Percentiles rank a stretch among this genome's conserved stretches.
Conservation (phyloP, 2,888 invertebrate species). For the Cephonodes hylas region DNA sequence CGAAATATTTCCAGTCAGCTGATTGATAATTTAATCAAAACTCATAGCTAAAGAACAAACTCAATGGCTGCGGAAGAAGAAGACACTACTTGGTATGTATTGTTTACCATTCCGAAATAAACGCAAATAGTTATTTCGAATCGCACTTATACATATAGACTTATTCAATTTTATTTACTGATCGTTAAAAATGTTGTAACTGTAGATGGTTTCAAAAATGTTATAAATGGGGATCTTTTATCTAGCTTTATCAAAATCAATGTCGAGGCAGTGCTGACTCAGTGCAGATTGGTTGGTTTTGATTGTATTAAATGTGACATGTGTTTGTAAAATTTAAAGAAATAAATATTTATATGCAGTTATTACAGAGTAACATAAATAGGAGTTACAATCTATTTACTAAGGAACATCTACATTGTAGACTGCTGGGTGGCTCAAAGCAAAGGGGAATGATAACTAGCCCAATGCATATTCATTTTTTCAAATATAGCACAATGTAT, state of each 20-base stretch:
- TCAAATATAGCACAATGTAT: too few relatives aligned
- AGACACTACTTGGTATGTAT: conserved; percentile 82
- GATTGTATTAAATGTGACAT: not conserved
- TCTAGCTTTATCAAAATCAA: not conserved
- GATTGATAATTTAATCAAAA: not conserved
- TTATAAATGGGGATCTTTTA: not conserved
- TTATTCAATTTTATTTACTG: too few relatives aligned
- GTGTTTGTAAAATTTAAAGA: too few relatives aligned
- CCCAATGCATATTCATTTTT: too few relatives aligned
- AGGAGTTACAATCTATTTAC: too few relatives aligned
- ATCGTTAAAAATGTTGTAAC: not conserved
- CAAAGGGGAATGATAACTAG: too few relatives aligned
- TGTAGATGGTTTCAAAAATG: not conserved
- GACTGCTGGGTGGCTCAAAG: too few relatives aligned
- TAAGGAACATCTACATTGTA: too few relatives aligned
- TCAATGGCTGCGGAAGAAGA: conserved; percentile 82
- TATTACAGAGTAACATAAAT: too few relatives aligned
- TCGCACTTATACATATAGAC: too few relatives aligned
- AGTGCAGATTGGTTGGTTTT: not conserved
- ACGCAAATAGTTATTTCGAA: not conserved
- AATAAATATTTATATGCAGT: too few relatives aligned
- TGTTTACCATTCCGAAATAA: not conserved
- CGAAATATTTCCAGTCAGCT: not conserved
- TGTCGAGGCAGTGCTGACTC: not conserved
- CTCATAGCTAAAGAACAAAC: not conserved